Evolutionary conservation across 2,797 vertebrate genomes (phyloP).

Genomic region (Silurus aristotelis): DNA sequence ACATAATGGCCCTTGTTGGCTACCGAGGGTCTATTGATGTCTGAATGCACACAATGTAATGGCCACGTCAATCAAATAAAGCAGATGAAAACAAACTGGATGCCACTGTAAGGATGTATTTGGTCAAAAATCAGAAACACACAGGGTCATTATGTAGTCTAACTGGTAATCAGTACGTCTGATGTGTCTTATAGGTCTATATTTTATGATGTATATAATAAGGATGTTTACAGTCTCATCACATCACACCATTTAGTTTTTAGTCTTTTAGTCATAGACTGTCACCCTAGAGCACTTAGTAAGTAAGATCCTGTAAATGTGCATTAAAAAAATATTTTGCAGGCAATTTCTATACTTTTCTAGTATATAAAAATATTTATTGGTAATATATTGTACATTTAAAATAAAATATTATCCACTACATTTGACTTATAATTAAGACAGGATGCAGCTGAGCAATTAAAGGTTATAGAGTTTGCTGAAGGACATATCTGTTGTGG

Average conservation of each 20-base stretch:
- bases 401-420: not conserved
- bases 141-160: slow-evolving; percentile 13
- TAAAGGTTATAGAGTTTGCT: not conserved
- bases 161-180: slow-evolving; percentile 22
- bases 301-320: not conserved
- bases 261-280: slow-evolving; percentile 7
- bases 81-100: not conserved
- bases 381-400: not conserved
- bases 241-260: slow-evolving; percentile 3
- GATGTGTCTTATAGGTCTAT: not conserved
- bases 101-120: not conserved
- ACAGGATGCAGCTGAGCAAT: not conserved
- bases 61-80: not conserved
- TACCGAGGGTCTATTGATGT: not conserved
- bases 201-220: not conserved
- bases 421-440: not conserved
- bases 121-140: not conserved
- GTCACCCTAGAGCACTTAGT: not conserved
- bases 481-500: not conserved
- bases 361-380: not conserved
- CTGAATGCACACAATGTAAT: slow-evolving; percentile 18
- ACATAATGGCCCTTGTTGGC: slow-evolving; percentile 8
- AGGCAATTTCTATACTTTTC: not conserved
- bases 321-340: not conserved
- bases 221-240: not conserved